Evolutionary conservation across 2,113 vertebrate genomes (phyloP).

Genomic region (Bostrychus sinensis): DNA sequence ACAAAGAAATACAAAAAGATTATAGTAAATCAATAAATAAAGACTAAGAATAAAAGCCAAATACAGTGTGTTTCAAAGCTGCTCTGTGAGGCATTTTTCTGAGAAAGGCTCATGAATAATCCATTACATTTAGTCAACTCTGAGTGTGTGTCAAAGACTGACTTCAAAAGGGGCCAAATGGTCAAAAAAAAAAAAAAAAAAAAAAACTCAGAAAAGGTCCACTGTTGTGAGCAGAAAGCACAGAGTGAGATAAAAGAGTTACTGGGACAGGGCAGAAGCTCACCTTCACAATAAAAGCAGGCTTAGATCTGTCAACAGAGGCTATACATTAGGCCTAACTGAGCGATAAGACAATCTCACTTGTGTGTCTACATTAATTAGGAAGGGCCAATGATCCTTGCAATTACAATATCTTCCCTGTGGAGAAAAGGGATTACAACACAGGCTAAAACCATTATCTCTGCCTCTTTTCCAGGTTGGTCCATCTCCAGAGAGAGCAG

Average conservation of each 20-base stretch:
- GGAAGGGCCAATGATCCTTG: constrained; percentile 2
- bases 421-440: background rate
- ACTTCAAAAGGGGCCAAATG: constrained; percentile 34
- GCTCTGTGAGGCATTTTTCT: background rate
- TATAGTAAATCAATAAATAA: background rate
- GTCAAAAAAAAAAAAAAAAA: too few species aligned
- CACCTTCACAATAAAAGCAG: constrained; percentile 8
- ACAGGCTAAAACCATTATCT: background rate
- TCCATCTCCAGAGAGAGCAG: background rate
- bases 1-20: background rate
- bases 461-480: background rate
- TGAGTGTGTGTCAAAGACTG: constrained; percentile 9
- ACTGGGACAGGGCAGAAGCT: background rate
- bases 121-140: constrained; percentile 13
- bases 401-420: background rate
- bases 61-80: constrained; percentile 3
- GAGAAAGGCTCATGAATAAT: constrained; percentile 31
- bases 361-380: constrained; percentile 28
- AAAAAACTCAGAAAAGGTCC: constrained; percentile 21
- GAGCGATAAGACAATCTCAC: constrained; percentile 26
- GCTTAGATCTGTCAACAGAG: background rate
- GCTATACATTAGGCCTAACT: constrained; percentile 21
- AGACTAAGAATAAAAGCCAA: background rate
- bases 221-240: constrained; percentile 15
- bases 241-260: constrained; percentile 21